Evolutionary conservation across 2,113 vertebrate genomes (phyloP), one percentile per base, ranked within the genome.

Genomic region (Corythaixoides concolor): DNA sequence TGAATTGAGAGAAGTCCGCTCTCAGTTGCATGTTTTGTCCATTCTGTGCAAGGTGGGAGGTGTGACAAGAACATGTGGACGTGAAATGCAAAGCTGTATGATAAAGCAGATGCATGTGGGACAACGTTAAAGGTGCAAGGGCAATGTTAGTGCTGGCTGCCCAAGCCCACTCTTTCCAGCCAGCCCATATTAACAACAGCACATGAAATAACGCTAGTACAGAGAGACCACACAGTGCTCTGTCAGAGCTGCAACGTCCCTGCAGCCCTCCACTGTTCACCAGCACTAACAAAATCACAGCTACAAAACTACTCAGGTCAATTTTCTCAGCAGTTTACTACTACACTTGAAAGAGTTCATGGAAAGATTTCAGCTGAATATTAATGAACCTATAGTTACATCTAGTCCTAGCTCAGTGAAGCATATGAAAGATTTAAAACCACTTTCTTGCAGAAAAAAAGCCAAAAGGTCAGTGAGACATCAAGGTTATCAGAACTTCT

Each of bases 371-470:
- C 89, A 89, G n/a, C 49, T 79, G n/a, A 81, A 43, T 81, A 58
- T 66, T 74, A 79, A 59, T 35, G 32, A 89, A 66, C 16, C 27
- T 45, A 33, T 32, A 75, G 18, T 52, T 75, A 49, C 10, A 49
- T 23, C 30, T 78, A 73, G 12, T 94, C 41, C 63, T 73, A 88
- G 37, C 12, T 73, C 60, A 88, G 41, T 39, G 39, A 91, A 82
- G n/a, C n/a, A 77, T 28, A 76, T 35, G 52, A 80, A 91, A 76
- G 20, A n/a, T 95, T 92, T 78, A 75, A 96, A 89, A 79, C 8
- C 23, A 69, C 22, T 85, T 81, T 78, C 63, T 91, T 3, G 1
- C 9, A 64, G 28, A 63, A 78, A 88, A 59, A 86, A 75, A 82
- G 5, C 11, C 22, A 58, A 86, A 93, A 90, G 13, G 60, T 64